Evolutionary conservation across 2,113 vertebrate genomes (phyloP).

Genomic region (Pseudorhombus dupliciocellatus): DNA sequence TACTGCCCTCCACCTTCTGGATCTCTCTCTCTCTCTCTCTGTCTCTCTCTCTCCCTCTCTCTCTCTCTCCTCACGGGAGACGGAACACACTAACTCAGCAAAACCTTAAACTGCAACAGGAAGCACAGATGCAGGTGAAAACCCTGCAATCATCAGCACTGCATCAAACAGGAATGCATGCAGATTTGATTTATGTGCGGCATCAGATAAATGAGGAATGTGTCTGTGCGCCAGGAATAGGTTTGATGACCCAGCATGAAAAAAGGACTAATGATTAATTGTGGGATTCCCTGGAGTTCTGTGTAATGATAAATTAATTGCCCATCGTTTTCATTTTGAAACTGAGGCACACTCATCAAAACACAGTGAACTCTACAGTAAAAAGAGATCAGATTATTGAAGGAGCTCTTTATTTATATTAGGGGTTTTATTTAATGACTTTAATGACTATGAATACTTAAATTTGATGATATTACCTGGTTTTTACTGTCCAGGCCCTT

Average conservation of each 20-base stretch:
- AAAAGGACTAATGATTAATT: background rate
- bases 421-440: no score
- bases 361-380: background rate
- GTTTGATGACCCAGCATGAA: no score
- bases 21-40: slow-evolving; percentile 28
- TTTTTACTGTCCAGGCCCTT: no score
- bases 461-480: no score
- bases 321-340: no score
- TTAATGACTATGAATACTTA: no score
- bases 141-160: background rate
- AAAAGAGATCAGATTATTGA: background rate
- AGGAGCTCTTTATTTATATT: no score
- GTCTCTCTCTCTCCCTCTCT: no score
- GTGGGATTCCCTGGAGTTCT: no score
- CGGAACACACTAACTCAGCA: slow-evolving; percentile 55
- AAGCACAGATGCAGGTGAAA: slow-evolving; percentile 28
- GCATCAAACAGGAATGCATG: slow-evolving; percentile 10
- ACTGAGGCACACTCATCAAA: no score
- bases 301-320: no score
- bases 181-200: slow-evolving; percentile 22
- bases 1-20: background rate
- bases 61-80: slow-evolving; percentile 29
- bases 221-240: background rate
- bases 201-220: slow-evolving; percentile 58
- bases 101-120: slow-evolving; percentile 26